A percentile compares a stretch with the other conserved stretches of the same genome.
These are phyloP conservation scores for Thelaira solivaga DNA, from an alignment of 2,888 invertebrate species.

Conservation along the genomic window DNA sequence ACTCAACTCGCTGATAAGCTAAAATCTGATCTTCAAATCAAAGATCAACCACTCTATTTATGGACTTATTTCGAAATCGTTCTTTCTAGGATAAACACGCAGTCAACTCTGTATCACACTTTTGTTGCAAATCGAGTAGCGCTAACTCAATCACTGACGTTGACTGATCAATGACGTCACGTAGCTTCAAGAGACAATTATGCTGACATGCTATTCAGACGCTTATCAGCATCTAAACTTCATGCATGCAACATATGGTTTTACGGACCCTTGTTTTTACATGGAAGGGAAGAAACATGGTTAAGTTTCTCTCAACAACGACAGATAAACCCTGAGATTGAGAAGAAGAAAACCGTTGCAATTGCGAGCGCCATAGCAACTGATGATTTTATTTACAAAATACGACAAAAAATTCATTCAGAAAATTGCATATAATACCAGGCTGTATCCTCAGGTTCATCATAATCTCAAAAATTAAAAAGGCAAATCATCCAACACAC, in stretches of 20 bases:
- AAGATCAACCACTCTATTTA: background rate
- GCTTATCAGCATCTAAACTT: no score
- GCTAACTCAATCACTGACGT: background rate
- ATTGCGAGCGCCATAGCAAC: no score
- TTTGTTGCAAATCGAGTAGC: slow-evolving; percentile 11
- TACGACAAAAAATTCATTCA: background rate
- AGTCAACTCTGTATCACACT: background rate
- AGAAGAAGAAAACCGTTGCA: no score
- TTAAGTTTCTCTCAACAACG: no score
- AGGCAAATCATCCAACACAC: background rate
- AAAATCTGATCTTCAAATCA: background rate
- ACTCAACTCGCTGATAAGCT: background rate
- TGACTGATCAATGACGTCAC: background rate
- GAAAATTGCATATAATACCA: background rate
- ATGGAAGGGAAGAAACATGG: slow-evolving; percentile 5
- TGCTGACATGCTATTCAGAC: background rate
- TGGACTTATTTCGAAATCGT: background rate
- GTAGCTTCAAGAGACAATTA: background rate
- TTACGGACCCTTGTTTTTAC: background rate
- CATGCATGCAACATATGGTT: slow-evolving; percentile 12
- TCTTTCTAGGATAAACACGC: background rate
- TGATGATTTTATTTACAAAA: background rate
- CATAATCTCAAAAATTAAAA: background rate
- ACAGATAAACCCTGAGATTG: no score
- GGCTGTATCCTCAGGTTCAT: background rate